Conservation (phyloP, 2,888 invertebrate genomes). For the Eurois occulta region DNA sequence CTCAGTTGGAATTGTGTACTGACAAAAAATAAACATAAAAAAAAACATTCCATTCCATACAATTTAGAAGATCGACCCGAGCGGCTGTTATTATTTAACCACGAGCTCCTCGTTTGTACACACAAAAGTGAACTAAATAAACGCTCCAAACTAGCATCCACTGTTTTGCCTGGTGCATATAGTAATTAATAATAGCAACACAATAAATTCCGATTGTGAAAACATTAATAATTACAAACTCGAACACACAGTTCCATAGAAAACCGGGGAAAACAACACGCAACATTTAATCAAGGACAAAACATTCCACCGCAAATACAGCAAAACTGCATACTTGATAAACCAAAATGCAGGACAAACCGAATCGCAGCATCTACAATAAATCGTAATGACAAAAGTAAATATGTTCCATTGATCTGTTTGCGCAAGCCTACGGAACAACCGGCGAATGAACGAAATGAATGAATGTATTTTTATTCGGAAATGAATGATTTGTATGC, state of each 20-base stretch:
- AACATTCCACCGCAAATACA: slow-evolving; percentile 5
- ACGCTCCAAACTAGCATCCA: background rate
- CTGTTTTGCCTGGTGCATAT: background rate
- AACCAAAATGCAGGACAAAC: slow-evolving; percentile 6
- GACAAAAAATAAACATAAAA: background rate
- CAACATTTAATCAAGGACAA: slow-evolving; percentile 19
- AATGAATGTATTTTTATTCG: slow-evolving; percentile 52
- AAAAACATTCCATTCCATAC: background rate
- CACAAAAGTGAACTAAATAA: background rate
- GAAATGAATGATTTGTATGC: slow-evolving; percentile 41
- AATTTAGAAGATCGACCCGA: background rate
- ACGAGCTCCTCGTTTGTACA: background rate
- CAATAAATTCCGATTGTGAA: background rate
- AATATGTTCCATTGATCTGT: slow-evolving; percentile 51
- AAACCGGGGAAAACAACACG: background rate
- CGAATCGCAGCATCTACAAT: slow-evolving; percentile 16
- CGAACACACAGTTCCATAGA: background rate
- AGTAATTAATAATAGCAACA: background rate
- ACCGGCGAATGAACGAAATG: slow-evolving; percentile 33
- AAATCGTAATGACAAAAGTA: slow-evolving; percentile 58
- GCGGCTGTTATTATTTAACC: no score
- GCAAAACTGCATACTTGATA: slow-evolving; percentile 37
- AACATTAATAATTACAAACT: background rate
- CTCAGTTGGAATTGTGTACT: background rate
- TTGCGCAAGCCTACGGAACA: slow-evolving; percentile 38